phyloP scores from a whole-genome alignment of 1,140 invertebrate genomes.

The Telenomus remus region DNA sequence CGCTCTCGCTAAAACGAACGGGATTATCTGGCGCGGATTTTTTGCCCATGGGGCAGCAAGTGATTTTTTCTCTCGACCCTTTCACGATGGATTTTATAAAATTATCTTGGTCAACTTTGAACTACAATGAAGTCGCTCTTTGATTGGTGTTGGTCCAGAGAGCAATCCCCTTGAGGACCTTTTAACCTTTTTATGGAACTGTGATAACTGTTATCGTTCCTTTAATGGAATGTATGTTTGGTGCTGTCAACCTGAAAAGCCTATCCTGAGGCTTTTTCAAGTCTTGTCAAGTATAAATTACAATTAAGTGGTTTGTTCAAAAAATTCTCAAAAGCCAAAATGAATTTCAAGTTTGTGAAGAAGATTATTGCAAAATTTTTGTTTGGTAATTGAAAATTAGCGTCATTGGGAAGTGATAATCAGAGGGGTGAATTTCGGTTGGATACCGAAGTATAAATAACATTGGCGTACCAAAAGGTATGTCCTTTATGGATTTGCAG shows the following conservation, averaged over 20 bases:
- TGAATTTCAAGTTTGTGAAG: too few relatives aligned
- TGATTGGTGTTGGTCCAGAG: conserved; percentile 17
- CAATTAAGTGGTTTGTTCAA: too few relatives aligned
- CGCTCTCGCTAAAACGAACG: too few relatives aligned
- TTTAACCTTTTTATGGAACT: conserved; percentile 36
- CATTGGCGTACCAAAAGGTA: too few relatives aligned
- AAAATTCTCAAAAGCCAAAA: too few relatives aligned
- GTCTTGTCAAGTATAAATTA: neutral
- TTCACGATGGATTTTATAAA: conserved; percentile 10
- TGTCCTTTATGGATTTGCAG: too few relatives aligned
- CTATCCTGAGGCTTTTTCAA: conserved; percentile 18
- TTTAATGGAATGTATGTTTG: conserved; percentile 39
- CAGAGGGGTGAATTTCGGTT: too few relatives aligned
- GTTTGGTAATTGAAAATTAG: too few relatives aligned
- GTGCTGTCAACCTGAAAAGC: conserved; percentile 30
- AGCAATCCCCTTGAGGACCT: conserved; percentile 19
- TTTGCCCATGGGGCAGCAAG: neutral
- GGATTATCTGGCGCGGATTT: too few relatives aligned
- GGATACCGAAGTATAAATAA: too few relatives aligned
- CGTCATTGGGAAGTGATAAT: too few relatives aligned
- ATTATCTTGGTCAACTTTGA: conserved; percentile 21
- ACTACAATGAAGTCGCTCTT: conserved; percentile 8
- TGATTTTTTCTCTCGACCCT: conserved; percentile 2
- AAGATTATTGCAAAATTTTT: too few relatives aligned
- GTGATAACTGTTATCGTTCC: conserved; percentile 39